Conservation (phyloP, 2,113 vertebrate genomes). For the Cromileptes altivelis region DNA sequence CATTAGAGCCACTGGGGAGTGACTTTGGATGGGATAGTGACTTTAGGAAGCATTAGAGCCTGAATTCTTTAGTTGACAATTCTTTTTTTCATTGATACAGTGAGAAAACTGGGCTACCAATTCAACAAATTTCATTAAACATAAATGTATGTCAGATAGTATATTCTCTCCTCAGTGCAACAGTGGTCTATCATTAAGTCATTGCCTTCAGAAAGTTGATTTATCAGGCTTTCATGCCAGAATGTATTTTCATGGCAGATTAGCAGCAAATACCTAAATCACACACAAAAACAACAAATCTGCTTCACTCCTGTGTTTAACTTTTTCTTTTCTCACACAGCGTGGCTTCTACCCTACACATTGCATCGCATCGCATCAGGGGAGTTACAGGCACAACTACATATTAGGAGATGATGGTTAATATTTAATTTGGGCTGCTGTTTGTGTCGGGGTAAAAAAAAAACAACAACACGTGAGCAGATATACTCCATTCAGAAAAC, state of each 20-base stretch:
- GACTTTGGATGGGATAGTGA: conserved; percentile 48
- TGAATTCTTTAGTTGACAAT: conserved; percentile 6
- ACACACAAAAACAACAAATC: conserved; percentile 60
- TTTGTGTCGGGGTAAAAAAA: conserved; percentile 13
- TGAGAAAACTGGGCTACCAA: conserved; percentile 55
- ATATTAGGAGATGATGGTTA: conserved; percentile 40
- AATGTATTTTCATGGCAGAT: conserved; percentile 55
- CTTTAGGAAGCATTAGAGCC: conserved; percentile 46
- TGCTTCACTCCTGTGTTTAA: conserved; percentile 34
- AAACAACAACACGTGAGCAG: conserved; percentile 26
- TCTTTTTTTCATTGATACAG: conserved; percentile 14
- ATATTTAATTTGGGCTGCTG: conserved; percentile 39
- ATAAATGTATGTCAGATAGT: conserved; percentile 41
- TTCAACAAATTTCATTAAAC: conserved; percentile 32
- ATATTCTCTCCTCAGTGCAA: conserved; percentile 77
- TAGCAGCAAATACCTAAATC: conserved; percentile 71
- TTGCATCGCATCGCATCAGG: conserved; percentile 56
- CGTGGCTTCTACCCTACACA: conserved; percentile 69
- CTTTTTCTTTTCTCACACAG: conserved; percentile 57
- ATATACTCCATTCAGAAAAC: conserved; percentile 31
- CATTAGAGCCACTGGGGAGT: conserved; percentile 23
- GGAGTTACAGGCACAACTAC: conserved; percentile 68
- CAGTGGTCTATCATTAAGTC: conserved; percentile 66
- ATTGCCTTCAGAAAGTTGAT: conserved; percentile 35
- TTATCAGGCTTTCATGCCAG: conserved; percentile 37